Evolutionary conservation across 2,797 vertebrate species (phyloP), one percentile per base, ranked within the genome.

Genomic region (Xenopus petersii): DNA sequence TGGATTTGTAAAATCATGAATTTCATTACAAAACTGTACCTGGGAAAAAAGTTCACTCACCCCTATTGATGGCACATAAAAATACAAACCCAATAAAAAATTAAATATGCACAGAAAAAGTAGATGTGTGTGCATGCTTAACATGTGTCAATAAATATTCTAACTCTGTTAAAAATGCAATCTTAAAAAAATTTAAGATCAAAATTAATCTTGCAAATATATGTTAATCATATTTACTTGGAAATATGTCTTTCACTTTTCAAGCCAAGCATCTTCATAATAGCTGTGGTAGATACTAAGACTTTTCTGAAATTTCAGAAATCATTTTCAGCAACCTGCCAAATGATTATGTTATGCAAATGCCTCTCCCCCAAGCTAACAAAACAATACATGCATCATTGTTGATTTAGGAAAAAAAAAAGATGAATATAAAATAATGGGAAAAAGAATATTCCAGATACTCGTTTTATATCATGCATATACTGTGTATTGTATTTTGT

Each of bases 201-300:
- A 68, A 73, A 36, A 73, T 77, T 21, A 21, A 21, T 21, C 21
- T 21, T 21, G 75, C 64, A 73, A 77, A 77, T 73, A 51, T 73
- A 77, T 77, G 75, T 69, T 68, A 77, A 77, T 77, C n/a, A 46
- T 62, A 77, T 77, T 73, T 70, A 63, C 51, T 73, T 58, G 70
- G 10, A 77, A 68, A 77, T 48, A 33, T 56, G 36, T 5, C 48
- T 67, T 54, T 56, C 72, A 47, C 36, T 72, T 72, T 48, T 6
- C 30, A 49, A 63, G 48, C 75, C 48, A 72, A 72, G 48, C 67
- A 72, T 77, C 65, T 69, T 73, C 64, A 68, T 73, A 68, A 77
- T 68, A 58, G 67, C 70, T 26, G 9, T 67, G 42, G 59, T 15
- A 73, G 70, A 67, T 67, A 12, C 36, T 42, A 42, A 73, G 69